Base-by-base conservation (phyloP, 1,140 invertebrate genomes). In the Danaus plexippus region DNA sequence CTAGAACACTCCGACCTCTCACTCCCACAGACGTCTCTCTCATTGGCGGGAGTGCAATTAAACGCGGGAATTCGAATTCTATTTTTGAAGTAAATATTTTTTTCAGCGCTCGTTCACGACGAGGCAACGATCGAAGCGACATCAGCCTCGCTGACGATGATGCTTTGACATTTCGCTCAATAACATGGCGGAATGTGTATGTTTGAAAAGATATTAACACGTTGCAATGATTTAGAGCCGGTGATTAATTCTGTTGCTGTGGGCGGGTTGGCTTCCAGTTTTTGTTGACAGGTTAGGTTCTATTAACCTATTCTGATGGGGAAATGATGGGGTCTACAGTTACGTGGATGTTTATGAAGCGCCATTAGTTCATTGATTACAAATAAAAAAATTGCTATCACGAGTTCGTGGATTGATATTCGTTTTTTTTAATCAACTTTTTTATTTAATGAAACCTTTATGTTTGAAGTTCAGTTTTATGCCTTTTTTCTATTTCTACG, bases 31-130 rank as follows among this genome's bases (percentile, higher is more conserved):
- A 49, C 44, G 71, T 66, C 59, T 22, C 69, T 61, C 74, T 77
- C 74, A 86, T 86, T 86, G 83, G 83, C 79, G 69, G 79, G 65
- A 63, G 64, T 66, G 79, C 80, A 84, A 86, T 86, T 86, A 84
- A 83, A 74, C 83, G 80, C 83, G 80, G 77, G 80, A 84, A 84
- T 86, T 84, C 75, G 73, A 84, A 84, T 80, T 83, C 83, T 86
- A 86, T 86, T 86, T 86, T 86, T 80, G 80, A 79, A 79, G 80
- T 81, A 81, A 86, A 84, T 86, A 71, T 83, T 86, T 86, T 32
- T 86, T 86, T 86, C 82, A 84, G 82, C 57, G 64, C 70, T 72
- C 70, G 78, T 79, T 75, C 73, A 77, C 71, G 71, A 71, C 55
- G 62, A 64, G 68, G 53, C 61, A 62, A 52, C 69, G 57, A 67